phyloP scores from a whole-genome alignment of 1,140 invertebrate species.

The Lerema accius region DNA sequence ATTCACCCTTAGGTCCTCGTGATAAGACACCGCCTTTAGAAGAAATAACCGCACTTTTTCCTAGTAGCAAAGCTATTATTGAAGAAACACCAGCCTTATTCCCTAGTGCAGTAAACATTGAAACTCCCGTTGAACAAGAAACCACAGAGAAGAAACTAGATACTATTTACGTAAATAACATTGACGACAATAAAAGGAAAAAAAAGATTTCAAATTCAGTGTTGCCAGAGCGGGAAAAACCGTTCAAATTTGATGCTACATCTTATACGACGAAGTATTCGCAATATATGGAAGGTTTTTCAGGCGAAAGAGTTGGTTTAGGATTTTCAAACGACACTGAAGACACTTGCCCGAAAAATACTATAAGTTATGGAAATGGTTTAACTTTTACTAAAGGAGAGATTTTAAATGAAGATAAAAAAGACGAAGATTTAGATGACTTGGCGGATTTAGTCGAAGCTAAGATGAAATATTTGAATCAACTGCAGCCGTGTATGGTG shows the following conservation, averaged over 20 bases:
- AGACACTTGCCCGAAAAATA: constrained; percentile 52
- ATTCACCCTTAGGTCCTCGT: constrained; percentile 50
- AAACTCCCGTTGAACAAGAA: constrained; percentile 29
- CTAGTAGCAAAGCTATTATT: constrained; percentile 50
- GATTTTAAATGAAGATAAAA: constrained; percentile 67
- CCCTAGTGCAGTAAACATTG: constrained; percentile 51
- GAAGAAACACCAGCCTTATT: constrained; percentile 45
- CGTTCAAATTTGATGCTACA: constrained; percentile 52
- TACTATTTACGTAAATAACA: constrained; percentile 52
- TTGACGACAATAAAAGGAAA: constrained; percentile 66
- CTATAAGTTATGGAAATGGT: constrained; percentile 68
- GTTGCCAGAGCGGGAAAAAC: constrained; percentile 58
- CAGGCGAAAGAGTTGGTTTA: constrained; percentile 65
- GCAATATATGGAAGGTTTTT: constrained; percentile 70
- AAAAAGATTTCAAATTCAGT: constrained; percentile 70
- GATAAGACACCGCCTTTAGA: constrained; percentile 54
- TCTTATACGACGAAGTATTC: constrained; percentile 75
- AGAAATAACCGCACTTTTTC: constrained; percentile 57
- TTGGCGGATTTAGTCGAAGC: constrained; percentile 61
- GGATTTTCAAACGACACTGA: constrained; percentile 65
- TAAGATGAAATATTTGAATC: constrained; percentile 67
- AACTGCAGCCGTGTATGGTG: constrained; percentile 56
- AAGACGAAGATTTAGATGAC: constrained; percentile 66
- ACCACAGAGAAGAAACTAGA: constrained; percentile 64
- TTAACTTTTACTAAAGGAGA: constrained; percentile 74